Evolutionary conservation across 2,888 invertebrate genomes (phyloP).

Genomic region (Drosophila paramelanica): DNA sequence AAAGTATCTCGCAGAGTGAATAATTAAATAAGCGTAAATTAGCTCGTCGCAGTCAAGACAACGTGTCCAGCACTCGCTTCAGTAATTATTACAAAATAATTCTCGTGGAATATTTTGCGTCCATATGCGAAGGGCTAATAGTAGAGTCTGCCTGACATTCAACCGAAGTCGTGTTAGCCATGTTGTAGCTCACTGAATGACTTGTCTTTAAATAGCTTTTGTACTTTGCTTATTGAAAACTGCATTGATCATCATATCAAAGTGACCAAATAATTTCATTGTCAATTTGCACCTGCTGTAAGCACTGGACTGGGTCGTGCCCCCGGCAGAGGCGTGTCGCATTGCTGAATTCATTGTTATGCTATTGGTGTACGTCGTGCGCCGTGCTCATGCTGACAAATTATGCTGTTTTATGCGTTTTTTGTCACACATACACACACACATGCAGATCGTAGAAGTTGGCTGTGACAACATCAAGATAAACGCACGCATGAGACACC

Average conservation of each 20-base stretch:
- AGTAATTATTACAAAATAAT: slow-evolving; percentile 36
- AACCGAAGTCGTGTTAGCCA: not conserved
- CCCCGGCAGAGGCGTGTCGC: slow-evolving; percentile 1
- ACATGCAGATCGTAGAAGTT: slow-evolving; percentile 23
- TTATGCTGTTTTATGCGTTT: slow-evolving; percentile 78
- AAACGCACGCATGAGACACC: slow-evolving; percentile 62
- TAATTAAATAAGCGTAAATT: slow-evolving; percentile 50
- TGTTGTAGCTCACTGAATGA: not conserved
- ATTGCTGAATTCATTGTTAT: slow-evolving; percentile 66
- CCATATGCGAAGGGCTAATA: slow-evolving; percentile 34
- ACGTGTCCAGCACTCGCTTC: slow-evolving; percentile 10
- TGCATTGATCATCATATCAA: not conserved
- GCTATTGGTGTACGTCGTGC: slow-evolving; percentile 51
- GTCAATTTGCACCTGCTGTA: not conserved
- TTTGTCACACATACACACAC: slow-evolving; percentile 51
- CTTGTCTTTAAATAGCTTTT: not conserved
- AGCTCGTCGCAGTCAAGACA: slow-evolving; percentile 32
- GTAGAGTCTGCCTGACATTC: slow-evolving; percentile 31
- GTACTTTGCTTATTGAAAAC: slow-evolving; percentile 12
- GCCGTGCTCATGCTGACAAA: slow-evolving; percentile 72
- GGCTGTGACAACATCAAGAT: slow-evolving; percentile 45
- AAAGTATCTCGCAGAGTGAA: slow-evolving; percentile 10
- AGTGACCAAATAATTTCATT: not conserved
- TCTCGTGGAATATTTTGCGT: slow-evolving; percentile 5
- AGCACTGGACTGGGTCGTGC: not conserved